A percentile compares a stretch with the other conserved stretches of the same genome.
These are phyloP conservation scores for Bombylius discolor DNA, from an alignment of 2,888 invertebrate genomes.

Conservation along the genomic window DNA sequence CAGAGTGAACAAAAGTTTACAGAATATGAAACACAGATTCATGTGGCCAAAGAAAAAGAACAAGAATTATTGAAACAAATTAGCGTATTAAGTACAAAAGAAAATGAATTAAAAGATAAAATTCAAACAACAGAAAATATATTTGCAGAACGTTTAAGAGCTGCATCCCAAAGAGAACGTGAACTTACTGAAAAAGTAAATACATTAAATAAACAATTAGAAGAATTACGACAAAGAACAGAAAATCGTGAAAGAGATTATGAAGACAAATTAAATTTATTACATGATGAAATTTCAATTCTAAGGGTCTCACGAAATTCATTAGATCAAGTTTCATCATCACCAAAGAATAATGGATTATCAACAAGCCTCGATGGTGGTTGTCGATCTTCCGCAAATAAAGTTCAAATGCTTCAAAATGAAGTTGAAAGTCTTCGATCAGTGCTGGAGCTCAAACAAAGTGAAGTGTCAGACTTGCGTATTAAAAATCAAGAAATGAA, in stretches of 20 bases:
- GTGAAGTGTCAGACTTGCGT: conserved; percentile 67
- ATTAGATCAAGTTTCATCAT: conserved; percentile 7
- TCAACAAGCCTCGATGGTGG: conserved; percentile 22
- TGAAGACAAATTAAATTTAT: conserved; percentile 29
- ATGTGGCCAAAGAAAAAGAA: conserved; percentile 32
- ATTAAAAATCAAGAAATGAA: conserved; percentile 55
- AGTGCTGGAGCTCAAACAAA: conserved; percentile 77
- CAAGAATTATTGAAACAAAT: conserved; percentile 23
- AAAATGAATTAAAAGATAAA: conserved; percentile 26
- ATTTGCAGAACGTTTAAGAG: conserved; percentile 22
- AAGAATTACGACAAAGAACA: conserved; percentile 22
- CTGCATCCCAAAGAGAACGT: conserved; percentile 24
- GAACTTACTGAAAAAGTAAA: conserved; percentile 28
- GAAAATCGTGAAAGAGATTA: conserved; percentile 29
- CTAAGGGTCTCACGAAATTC: conserved; percentile 15
- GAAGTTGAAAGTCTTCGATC: conserved; percentile 74
- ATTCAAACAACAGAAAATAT: conserved; percentile 23
- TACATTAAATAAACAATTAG: conserved; percentile 26
- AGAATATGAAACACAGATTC: conserved; percentile 31
- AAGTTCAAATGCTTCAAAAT: conserved; percentile 42
- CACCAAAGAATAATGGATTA: conserved; percentile 7
- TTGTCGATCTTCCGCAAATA: conserved; percentile 20
- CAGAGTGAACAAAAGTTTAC: conserved; percentile 25
- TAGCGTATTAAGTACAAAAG: conserved; percentile 20
- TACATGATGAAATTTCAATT: conserved; percentile 31